Conservation (phyloP, 2,888 invertebrate species). For the Auanema sp. region DNA sequence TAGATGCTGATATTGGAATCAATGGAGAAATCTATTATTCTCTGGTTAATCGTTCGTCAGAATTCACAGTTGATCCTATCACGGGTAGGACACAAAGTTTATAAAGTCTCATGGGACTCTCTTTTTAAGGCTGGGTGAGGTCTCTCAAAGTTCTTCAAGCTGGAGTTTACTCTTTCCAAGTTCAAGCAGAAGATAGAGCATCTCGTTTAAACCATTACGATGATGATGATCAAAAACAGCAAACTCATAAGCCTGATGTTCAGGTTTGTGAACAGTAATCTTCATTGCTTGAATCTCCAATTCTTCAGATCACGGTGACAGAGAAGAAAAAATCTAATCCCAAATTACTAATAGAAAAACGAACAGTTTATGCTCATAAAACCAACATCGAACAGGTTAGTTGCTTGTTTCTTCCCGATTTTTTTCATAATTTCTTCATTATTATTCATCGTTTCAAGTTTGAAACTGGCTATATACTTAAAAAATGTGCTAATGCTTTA, state of each 20-base stretch:
- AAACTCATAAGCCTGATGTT: slow-evolving; percentile 36
- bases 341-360: slow-evolving; percentile 23
- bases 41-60: slow-evolving; percentile 71
- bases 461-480: no score
- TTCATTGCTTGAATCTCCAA: not conserved
- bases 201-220: slow-evolving; percentile 50
- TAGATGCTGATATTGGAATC: slow-evolving; percentile 91
- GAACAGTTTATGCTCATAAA: slow-evolving; percentile 16
- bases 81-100: slow-evolving; percentile 71
- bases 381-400: slow-evolving; percentile 4
- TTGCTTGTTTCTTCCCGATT: not conserved
- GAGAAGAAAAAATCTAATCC: slow-evolving; percentile 22
- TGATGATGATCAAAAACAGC: slow-evolving; percentile 37
- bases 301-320: slow-evolving; percentile 32
- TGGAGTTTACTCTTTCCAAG: slow-evolving; percentile 43
- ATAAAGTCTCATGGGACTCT: not conserved
- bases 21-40: slow-evolving; percentile 97
- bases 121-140: slow-evolving; percentile 46
- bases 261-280: not conserved
- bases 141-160: slow-evolving; percentile 35
- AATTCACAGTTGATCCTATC: slow-evolving; percentile 89
- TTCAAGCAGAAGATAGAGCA: slow-evolving; percentile 54
- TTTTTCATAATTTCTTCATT: not conserved
- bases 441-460: not conserved
- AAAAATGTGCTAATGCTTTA: no score